Evolutionary conservation across 2,888 invertebrate genomes (phyloP), one percentile per base, ranked within the genome.

Genomic region (Xestobium rufovillosum): DNA sequence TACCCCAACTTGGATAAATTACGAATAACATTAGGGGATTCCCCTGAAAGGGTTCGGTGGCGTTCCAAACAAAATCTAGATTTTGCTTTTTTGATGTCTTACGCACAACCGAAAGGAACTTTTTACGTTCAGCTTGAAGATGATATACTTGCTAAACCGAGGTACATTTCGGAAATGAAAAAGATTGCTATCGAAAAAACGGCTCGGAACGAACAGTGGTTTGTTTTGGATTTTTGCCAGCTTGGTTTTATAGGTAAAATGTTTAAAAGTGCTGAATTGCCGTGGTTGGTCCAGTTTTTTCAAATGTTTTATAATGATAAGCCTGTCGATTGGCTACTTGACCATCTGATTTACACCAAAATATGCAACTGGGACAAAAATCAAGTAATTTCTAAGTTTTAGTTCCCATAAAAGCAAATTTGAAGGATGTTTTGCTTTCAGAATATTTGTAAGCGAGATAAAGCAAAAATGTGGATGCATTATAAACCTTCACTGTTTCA

Each of bases 311-410:
- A 91, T 66, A 83, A 81, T 57, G 91, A 95, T 57, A 92, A 95
- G 68, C 96, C 97, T 0, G 92, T 95, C 1, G 96, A 97, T 60
- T 97, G 96, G 96, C 71, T 97, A 3, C 67, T 96, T 8, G 91
- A 92, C 53, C 83, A 91, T 60, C 79, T 92, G 45, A 75, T 95
- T 35, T 80, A 83, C 39, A 89, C 91, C 3, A 87, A 86, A 65
- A 83, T 84, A n/a, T 97, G 96, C 67, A 81, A 80, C 55, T 75
- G 83, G 45, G 82, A 85, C 47, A 85, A 82, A 57, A 76, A 76
- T 53, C 65, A 69, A 42, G 84, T 84, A 30, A 17, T 15, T n/a
- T 32, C 13, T n/a, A 17, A 14, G 26, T 19, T 6, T n/a, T 19
- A 19, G 23, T 19, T 19, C 23, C 6, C n/a, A n/a, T 19, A 19